Evolutionary conservation across 2,888 invertebrate genomes (phyloP).

Genomic region (Graphium colonna): DNA sequence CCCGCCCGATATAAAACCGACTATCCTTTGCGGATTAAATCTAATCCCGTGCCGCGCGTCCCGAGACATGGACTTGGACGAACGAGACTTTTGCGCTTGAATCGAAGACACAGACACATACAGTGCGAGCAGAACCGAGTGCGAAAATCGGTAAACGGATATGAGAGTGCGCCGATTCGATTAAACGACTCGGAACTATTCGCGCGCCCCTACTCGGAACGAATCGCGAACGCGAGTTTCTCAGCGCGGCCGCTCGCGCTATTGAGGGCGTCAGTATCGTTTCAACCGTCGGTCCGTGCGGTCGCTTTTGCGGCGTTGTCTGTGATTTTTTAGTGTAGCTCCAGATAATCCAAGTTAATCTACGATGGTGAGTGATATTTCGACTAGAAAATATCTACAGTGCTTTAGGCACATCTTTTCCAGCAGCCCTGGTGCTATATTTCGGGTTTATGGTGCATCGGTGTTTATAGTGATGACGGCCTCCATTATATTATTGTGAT

Average conservation of each 20-base stretch:
- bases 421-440: conserved; percentile 56
- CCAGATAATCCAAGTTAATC: conserved; percentile 81
- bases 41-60: conserved; percentile 78
- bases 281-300: conserved; percentile 77
- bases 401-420: conserved; percentile 55
- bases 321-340: conserved; percentile 81
- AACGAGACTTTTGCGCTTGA: conserved; percentile 56
- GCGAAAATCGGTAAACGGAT: conserved; percentile 56
- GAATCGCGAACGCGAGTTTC: conserved; percentile 72
- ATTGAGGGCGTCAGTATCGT: conserved; percentile 81
- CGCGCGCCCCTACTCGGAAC: conserved; percentile 61
- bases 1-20: conserved; percentile 84
- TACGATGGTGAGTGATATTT: conserved; percentile 80
- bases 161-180: conserved; percentile 70
- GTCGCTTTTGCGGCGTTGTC: conserved; percentile 79
- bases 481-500: conserved; percentile 79
- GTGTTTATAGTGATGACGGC: conserved; percentile 78
- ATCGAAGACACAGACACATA: conserved; percentile 37
- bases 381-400: conserved; percentile 59
- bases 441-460: conserved; percentile 69
- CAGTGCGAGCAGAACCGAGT: conserved; percentile 39
- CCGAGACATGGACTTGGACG: conserved; percentile 76
- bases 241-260: conserved; percentile 74
- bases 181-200: conserved; percentile 69
- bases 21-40: conserved; percentile 82